Percentiles rank a stretch among this genome's conserved stretches.
Conservation (phyloP, 2,797 vertebrate genomes). For the Phataginus tricuspis region DNA sequence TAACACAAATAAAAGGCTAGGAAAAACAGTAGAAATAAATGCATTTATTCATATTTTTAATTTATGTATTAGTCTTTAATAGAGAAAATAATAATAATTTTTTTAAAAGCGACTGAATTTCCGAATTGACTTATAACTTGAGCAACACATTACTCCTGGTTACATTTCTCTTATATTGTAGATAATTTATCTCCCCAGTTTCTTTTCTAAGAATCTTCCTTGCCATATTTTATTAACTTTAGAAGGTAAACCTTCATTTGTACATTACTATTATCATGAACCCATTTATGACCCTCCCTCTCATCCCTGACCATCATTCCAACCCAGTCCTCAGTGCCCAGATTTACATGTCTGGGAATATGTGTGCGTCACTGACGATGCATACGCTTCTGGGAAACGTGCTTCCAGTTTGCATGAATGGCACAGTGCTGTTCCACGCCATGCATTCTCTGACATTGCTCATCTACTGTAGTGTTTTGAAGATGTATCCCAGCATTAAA, state of each 20-base stretch:
- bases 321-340: no score
- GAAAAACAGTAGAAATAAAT: not conserved
- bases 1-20: not conserved
- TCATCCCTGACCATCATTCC: not conserved
- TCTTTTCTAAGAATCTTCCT: not conserved
- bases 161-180: not conserved
- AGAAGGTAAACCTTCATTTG: not conserved
- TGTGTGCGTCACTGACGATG: rapidly evolving
- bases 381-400: rapidly evolving
- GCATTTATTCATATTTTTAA: not conserved
- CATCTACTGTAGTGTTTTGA: not conserved
- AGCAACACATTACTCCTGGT: not conserved
- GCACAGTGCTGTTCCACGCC: not conserved
- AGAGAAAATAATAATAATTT: not conserved
- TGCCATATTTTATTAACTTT: not conserved
- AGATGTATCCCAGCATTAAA: not conserved
- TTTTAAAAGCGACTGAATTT: not conserved
- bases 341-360: not conserved
- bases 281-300: not conserved
- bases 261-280: not conserved
- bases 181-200: not conserved
- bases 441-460: not conserved
- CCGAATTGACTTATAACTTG: not conserved
- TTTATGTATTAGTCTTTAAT: not conserved
- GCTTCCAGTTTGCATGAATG: not conserved